Evolutionary conservation across 2,797 vertebrate species (phyloP).

Genomic region (Labroides dimidiatus): DNA sequence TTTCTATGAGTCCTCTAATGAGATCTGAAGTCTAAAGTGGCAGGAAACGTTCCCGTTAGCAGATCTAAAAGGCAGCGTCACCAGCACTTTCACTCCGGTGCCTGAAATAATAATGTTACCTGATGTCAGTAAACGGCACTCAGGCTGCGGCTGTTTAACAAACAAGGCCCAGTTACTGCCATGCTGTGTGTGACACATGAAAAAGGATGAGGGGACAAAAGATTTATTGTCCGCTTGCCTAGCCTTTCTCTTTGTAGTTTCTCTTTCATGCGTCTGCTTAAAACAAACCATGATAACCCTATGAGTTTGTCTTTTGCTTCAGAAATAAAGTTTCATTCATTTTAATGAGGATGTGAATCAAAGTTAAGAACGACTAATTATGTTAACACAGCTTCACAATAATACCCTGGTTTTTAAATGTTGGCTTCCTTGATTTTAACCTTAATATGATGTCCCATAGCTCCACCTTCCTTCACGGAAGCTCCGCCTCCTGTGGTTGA

Average conservation of each 20-base stretch:
- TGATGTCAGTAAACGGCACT: constrained; percentile 33
- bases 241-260: constrained; percentile 13
- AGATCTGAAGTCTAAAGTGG: constrained; percentile 38
- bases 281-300: background rate
- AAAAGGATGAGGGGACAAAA: background rate
- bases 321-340: background rate
- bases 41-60: constrained; percentile 4
- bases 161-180: constrained; percentile 41
- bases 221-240: constrained; percentile 12
- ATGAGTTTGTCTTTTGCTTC: background rate
- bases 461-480: constrained; percentile 88
- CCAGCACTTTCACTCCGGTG: constrained; percentile 35
- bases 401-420: background rate
- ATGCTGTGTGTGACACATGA: constrained; percentile 11
- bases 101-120: constrained; percentile 40
- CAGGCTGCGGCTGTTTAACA: constrained; percentile 24
- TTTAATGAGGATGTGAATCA: background rate
- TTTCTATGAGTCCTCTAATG: constrained; percentile 9
- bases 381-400: background rate
- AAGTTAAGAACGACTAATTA: background rate
- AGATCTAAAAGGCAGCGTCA: constrained; percentile 22
- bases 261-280: constrained; percentile 1
- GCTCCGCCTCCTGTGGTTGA: constrained; percentile 85
- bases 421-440: background rate
- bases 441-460: constrained; percentile 71